These are phyloP conservation scores for Agonopterix heracliana DNA, from an alignment of 2,888 invertebrate genomes.

Conservation along the genomic window DNA sequence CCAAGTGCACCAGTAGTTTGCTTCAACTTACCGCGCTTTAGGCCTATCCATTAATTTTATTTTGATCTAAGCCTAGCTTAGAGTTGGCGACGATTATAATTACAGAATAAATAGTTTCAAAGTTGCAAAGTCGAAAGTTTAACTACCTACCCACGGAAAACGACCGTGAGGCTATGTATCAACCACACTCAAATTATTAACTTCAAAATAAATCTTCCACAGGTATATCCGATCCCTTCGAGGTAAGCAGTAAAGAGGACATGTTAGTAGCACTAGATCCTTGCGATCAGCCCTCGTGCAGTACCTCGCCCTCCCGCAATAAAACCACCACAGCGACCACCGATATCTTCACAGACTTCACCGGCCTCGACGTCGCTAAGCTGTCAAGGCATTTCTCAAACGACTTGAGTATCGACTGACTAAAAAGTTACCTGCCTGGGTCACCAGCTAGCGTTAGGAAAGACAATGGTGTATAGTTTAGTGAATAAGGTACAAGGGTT, in stretches of 20 bases:
- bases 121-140: too few species aligned
- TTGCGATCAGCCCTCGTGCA: slow-evolving; percentile 39
- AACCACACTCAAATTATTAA: too few species aligned
- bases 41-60: too few species aligned
- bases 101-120: too few species aligned
- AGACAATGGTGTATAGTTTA: not conserved
- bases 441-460: slow-evolving; percentile 49
- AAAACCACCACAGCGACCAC: slow-evolving; percentile 46
- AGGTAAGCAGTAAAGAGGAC: slow-evolving; percentile 65
- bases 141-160: too few species aligned
- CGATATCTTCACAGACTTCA: slow-evolving; percentile 67
- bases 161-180: too few species aligned
- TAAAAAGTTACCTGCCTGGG: slow-evolving; percentile 62
- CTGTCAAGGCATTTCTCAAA: slow-evolving; percentile 68
- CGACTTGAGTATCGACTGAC: slow-evolving; percentile 72
- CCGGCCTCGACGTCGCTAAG: slow-evolving; percentile 63
- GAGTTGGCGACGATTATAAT: too few species aligned
- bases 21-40: too few species aligned
- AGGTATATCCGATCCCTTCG: slow-evolving; percentile 70
- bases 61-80: too few species aligned
- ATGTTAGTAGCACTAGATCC: slow-evolving; percentile 38
- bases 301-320: slow-evolving; percentile 29
- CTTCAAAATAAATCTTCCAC: slow-evolving; percentile 7
- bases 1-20: too few species aligned
- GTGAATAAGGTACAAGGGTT: not conserved